Base-by-base conservation (phyloP, 2,113 vertebrate genomes). In the Phocoena phocoena region DNA sequence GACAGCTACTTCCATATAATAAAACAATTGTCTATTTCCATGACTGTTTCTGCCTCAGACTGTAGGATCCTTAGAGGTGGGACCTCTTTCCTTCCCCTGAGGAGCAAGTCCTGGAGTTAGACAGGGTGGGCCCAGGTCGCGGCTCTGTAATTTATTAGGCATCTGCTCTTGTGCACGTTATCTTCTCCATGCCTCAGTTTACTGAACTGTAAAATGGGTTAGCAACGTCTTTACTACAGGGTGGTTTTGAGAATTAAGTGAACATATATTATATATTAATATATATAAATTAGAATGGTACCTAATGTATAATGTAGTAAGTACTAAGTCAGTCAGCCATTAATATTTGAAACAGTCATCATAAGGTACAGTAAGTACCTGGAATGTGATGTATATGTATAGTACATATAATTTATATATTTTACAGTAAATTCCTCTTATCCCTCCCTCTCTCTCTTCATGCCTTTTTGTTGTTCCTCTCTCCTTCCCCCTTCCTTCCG, bases 161-260 rank as follows among this genome's bases (percentile, higher is more conserved):
- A 76, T 25, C 38, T 62, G 31, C 47, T 83, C 36, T 80, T 55
- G 68, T 33, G 28, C 10, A 67, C 23, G 38, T 47, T n/a, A 50
- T 18, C 38, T 84, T 76, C 36, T 60, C 44, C 67, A 7, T 41
- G 55, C 47, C 86, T 88, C 62, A 41, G 21, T 62, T 41, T 96
- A 14, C 17, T 84, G 28, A 81, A 55, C 58, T 55, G 60, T 90
- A 67, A 95, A 85, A n/a, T 67, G 81, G 65, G 53, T 55, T 65
- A 47, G 60, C 68, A 41, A 62, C 33, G 2, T 53, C 79, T 96
- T 83, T 70, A 63, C 36, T 50, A 12, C n/a, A 90, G 62, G 60
- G 31, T 74, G 31, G 76, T n/a, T 91, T 21, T n/a, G 38, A 94
- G 88, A 94, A 90, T 76, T 68, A 83, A 82, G 17, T 82, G 73